Base-by-base conservation (phyloP, 2,888 invertebrate species). In the Pycnomerus fuliginosus region DNA sequence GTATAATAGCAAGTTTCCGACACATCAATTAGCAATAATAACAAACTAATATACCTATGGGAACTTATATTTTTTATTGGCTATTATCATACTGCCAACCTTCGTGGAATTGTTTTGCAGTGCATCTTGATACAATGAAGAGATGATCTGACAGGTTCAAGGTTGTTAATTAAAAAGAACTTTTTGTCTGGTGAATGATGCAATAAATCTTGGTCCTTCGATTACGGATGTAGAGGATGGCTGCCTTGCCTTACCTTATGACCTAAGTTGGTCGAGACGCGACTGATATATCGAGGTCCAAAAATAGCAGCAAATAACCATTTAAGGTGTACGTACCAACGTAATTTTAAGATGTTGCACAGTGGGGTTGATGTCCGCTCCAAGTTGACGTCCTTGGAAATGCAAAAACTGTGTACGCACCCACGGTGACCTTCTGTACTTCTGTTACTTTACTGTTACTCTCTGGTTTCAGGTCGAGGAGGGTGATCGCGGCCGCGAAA, bases 401-500 rank as follows among this genome's bases (percentile, higher is more conserved):
- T 51, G 48, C 51, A 53, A 51, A 50, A 50, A 45, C 35, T 42
- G n/a, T n/a, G n/a, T n/a, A 50, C 48, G 48, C 53, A 55, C 53
- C 53, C 51, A 53, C 54, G 48, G 50, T 42, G 27, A 10, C 14
- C 5, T 20, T 20, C 20, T 20, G 5, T 20, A 7, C 8, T 20
- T 20, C 20, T 20, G n/a, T 10, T 11, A 29, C 3, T 7, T 27
- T 8, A 5, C 16, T 15, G 7, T 12, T 27, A 15, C 5, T 12
- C 8, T 15, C 27, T 36, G 62, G 57, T 65, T 74, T 51, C 53
- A 79, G 80, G 79, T 78, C 59, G 75, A 75, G 71, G 73, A 76
- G 68, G 74, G 76, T 74, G 68, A 74, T 51, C 64, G 68, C 65
- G 69, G 76, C 71, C 73, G 72, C 71, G 77, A 74, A 58, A 82